Evolutionary conservation across 2,113 vertebrate species (phyloP).

Genomic region (Lasiurus borealis): DNA sequence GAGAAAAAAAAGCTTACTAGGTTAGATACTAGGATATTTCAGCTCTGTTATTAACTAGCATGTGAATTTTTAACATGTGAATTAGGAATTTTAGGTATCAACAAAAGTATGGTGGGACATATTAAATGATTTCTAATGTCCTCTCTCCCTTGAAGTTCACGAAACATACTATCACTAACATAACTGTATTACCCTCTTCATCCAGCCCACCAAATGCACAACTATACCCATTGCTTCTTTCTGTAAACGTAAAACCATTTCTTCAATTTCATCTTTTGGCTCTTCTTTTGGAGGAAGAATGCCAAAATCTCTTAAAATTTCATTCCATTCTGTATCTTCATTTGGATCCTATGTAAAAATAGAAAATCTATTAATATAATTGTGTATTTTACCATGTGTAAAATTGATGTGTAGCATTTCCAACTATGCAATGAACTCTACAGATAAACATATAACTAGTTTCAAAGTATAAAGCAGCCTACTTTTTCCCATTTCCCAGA

Average conservation of each 20-base stretch:
- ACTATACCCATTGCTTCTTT: slow-evolving; percentile 83
- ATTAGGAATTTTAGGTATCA: neutral
- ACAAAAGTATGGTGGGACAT: neutral
- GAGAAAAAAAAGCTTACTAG: neutral
- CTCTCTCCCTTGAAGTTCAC: neutral
- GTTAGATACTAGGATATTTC: neutral
- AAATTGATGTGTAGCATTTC: neutral
- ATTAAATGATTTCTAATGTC: neutral
- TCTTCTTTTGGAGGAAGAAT: slow-evolving; percentile 87
- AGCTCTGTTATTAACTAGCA: neutral
- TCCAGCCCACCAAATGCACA: slow-evolving; percentile 21
- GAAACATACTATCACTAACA: neutral
- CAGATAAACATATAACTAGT: neutral
- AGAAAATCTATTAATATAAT: neutral
- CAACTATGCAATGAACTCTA: slow-evolving; percentile 9
- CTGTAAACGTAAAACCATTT: slow-evolving; percentile 84
- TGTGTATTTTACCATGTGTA: neutral
- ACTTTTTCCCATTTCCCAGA: neutral
- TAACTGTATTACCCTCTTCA: neutral
- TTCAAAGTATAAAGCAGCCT: neutral
- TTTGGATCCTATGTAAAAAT: slow-evolving; percentile 84
- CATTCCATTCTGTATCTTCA: slow-evolving; percentile 88
- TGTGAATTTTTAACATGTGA: neutral
- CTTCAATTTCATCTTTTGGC: slow-evolving; percentile 84
- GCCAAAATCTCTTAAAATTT: slow-evolving; percentile 84